Evolutionary conservation across 1,140 invertebrate genomes (phyloP).

Genomic region (Magallana angulata): DNA sequence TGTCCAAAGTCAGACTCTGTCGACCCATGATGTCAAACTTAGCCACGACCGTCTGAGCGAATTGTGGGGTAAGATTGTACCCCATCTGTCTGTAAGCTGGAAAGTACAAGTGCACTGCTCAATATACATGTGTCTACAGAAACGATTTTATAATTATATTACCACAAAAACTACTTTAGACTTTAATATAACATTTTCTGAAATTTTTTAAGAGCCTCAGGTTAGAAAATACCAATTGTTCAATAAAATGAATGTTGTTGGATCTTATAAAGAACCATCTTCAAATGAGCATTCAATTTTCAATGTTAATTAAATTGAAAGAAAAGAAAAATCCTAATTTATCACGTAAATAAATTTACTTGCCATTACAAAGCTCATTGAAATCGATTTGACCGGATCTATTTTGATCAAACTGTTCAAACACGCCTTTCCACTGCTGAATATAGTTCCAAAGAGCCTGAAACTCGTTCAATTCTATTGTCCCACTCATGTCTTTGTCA

Average conservation of each 20-base stretch:
- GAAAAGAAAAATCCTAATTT: background rate
- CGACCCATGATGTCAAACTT: conserved; percentile 83
- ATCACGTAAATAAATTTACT: background rate
- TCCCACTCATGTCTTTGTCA: conserved; percentile 90
- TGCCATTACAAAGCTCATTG: conserved; percentile 84
- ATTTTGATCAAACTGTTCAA: conserved; percentile 90
- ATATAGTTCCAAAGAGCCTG: conserved; percentile 93
- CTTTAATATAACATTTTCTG: too few relatives aligned
- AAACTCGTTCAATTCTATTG: conserved; percentile 93
- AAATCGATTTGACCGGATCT: conserved; percentile 91
- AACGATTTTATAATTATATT: too few relatives aligned
- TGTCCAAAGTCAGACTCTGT: conserved; percentile 86
- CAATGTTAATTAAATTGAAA: background rate
- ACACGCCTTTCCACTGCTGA: conserved; percentile 89
- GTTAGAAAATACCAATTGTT: too few relatives aligned
- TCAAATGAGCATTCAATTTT: too few relatives aligned
- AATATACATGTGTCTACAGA: too few relatives aligned
- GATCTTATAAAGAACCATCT: too few relatives aligned
- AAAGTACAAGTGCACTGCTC: conserved; percentile 47
- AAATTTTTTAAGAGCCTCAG: too few relatives aligned
- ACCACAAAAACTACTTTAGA: too few relatives aligned
- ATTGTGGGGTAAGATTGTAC: conserved; percentile 90
- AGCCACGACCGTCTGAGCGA: conserved; percentile 86
- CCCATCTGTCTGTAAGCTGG: conserved; percentile 92
- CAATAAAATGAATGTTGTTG: too few relatives aligned